These are phyloP conservation scores for Hartigia nigra DNA, from an alignment of 2,888 invertebrate genomes.

Conservation along the genomic window DNA sequence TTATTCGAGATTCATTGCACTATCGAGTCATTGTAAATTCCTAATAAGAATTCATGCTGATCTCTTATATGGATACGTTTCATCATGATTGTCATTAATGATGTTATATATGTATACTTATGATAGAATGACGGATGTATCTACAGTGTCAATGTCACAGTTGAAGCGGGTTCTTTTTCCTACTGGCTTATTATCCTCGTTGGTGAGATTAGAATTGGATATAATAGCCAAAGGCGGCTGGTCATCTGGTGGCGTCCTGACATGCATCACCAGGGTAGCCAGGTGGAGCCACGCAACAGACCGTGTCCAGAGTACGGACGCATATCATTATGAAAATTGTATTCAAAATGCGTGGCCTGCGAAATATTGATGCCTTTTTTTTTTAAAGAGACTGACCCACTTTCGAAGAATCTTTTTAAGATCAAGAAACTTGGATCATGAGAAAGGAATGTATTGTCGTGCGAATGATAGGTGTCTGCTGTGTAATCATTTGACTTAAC, in stretches of 20 bases:
- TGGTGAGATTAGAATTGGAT: neutral
- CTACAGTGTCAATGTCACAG: neutral
- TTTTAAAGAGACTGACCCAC: neutral
- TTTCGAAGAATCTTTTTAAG: neutral
- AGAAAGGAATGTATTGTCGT: neutral
- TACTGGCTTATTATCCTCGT: neutral
- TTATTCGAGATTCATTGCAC: neutral
- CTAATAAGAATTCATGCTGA: neutral
- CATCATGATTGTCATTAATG: neutral
- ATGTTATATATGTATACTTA: neutral
- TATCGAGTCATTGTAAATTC: neutral
- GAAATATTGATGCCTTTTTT: neutral
- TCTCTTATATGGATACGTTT: neutral
- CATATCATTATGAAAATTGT: constrained; percentile 56
- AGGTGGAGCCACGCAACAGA: constrained; percentile 51
- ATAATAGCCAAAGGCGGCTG: constrained; percentile 6
- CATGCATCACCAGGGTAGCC: constrained; percentile 31
- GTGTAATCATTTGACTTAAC: neutral
- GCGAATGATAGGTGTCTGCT: neutral
- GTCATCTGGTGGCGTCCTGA: constrained; percentile 41
- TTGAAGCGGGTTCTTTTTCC: neutral
- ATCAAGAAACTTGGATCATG: neutral
- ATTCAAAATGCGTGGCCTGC: constrained; percentile 44
- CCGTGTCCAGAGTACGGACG: constrained; percentile 22
- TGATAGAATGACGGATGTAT: neutral